Evolutionary conservation across 1,140 invertebrate species (phyloP).

Genomic region (Eueides isabella): DNA sequence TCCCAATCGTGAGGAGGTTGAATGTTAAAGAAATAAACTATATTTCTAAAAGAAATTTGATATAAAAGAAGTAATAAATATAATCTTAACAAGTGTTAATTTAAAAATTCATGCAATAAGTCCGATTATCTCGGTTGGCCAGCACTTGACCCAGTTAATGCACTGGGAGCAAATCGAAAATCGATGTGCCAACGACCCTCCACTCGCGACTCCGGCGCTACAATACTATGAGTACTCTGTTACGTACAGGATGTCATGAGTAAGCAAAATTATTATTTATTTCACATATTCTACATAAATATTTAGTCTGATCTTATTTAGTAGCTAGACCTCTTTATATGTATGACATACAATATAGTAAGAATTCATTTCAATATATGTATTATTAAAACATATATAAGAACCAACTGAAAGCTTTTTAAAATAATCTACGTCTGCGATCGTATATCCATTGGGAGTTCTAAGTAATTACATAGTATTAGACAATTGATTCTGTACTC

Average conservation of each 20-base stretch:
- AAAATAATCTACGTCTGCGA: not conserved
- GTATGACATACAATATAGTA: no score
- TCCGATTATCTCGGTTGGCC: slow-evolving; percentile 53
- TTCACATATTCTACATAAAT: not conserved
- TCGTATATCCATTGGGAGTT: not conserved
- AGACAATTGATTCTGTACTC: not conserved
- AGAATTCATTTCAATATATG: no score
- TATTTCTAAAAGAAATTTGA: not conserved
- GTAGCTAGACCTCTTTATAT: not conserved
- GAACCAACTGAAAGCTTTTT: not conserved
- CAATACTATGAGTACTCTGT: slow-evolving; percentile 6
- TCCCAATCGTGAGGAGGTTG: no score
- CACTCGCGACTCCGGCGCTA: slow-evolving; percentile 63
- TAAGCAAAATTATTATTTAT: slow-evolving; percentile 10
- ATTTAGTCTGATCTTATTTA: not conserved
- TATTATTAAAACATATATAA: not conserved
- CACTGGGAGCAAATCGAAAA: slow-evolving; percentile 75
- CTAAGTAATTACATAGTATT: slow-evolving; percentile 7
- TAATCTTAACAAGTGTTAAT: slow-evolving; percentile 32
- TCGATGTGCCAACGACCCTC: slow-evolving; percentile 76
- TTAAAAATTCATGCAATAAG: slow-evolving; percentile 29
- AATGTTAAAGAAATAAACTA: not conserved
- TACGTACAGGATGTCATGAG: not conserved
- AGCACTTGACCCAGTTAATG: slow-evolving; percentile 76
- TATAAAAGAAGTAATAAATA: slow-evolving; percentile 3